These are phyloP conservation scores for Harlomillsia oculata DNA, from an alignment of 1,140 invertebrate genomes.

Conservation along the genomic window DNA sequence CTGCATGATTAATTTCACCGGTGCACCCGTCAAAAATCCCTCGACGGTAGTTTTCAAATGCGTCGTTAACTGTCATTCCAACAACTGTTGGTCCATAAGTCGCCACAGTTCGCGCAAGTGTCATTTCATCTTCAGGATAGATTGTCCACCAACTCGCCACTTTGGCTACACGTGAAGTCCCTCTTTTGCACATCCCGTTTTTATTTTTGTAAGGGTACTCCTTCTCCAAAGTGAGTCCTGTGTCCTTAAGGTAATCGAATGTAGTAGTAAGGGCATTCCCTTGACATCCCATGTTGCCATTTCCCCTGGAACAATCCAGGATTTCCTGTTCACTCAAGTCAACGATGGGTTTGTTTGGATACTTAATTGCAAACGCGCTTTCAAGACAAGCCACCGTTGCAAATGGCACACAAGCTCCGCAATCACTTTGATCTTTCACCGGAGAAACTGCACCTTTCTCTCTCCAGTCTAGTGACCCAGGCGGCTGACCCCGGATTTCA, in stretches of 20 bases:
- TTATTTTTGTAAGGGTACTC: not conserved
- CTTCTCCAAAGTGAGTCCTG: not conserved
- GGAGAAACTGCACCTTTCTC: not conserved
- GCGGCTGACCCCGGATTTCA: not conserved
- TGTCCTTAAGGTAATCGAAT: not conserved
- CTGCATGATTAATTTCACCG: not conserved
- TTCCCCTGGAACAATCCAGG: conserved; percentile 14
- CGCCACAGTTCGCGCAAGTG: not conserved
- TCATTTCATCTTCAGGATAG: not conserved
- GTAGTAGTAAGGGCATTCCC: not conserved
- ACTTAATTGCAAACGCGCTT: not conserved
- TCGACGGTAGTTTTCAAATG: not conserved
- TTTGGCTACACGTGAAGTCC: not conserved
- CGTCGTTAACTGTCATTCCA: not conserved
- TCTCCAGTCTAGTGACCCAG: not conserved
- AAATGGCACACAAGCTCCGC: not conserved
- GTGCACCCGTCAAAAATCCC: conserved; percentile 9
- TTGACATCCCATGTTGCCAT: conserved; percentile 8
- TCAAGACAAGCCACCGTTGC: not conserved
- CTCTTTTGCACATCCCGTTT: not conserved
- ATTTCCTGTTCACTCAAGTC: conserved; percentile 20
- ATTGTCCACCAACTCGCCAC: not conserved
- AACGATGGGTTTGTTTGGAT: not conserved
- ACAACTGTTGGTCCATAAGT: conserved; percentile 1
- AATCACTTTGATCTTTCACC: not conserved